Base-by-base conservation (phyloP, 2,888 invertebrate genomes). In the Pristionchus japonicus region DNA sequence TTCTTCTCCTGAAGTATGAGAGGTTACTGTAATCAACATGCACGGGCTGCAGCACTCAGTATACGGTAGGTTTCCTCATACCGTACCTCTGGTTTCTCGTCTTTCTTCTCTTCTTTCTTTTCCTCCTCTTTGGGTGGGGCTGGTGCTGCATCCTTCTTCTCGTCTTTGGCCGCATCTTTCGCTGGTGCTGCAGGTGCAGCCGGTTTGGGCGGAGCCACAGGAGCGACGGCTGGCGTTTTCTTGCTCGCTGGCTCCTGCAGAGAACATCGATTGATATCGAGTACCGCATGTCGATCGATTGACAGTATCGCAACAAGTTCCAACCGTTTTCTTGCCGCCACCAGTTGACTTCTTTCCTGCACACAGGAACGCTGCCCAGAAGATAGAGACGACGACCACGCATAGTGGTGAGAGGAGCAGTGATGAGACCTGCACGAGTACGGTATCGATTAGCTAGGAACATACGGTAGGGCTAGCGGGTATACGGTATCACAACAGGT, bases 11-110 rank as follows among this genome's bases (percentile, higher is more conserved):
- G 52, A 40, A 40, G 27, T 17, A 37, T 3, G 17, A 31, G 6
- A 4, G 7, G 13, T 7, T 70, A 70, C 37, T 9, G 37, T 70
- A 37, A 23, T 37, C 40, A 0, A 17, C 70, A 34, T 43, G 7
- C 43, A 43, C n/a, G n/a, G n/a, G n/a, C n/a, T n/a, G n/a, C n/a
- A n/a, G n/a, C n/a, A n/a, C n/a, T n/a, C n/a, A n/a, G n/a, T n/a
- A n/a, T n/a, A n/a, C n/a, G n/a, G n/a, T n/a, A n/a, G n/a, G 34
- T 67, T 15, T 67, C 34, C 34, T 37, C 11, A 37, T 70, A 70
- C 37, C 40, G 37, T 70, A 70, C 70, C 70, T 70, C 70, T 70
- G 70, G 70, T 37, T 70, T 70, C 34, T 70, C 70, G 15, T 67
- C 64, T 67, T 67, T 67, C 64, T 67, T 67, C 15, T 67, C 64